Evolutionary conservation across 2,113 vertebrate species (phyloP).

Genomic region (Nannospalax galili): DNA sequence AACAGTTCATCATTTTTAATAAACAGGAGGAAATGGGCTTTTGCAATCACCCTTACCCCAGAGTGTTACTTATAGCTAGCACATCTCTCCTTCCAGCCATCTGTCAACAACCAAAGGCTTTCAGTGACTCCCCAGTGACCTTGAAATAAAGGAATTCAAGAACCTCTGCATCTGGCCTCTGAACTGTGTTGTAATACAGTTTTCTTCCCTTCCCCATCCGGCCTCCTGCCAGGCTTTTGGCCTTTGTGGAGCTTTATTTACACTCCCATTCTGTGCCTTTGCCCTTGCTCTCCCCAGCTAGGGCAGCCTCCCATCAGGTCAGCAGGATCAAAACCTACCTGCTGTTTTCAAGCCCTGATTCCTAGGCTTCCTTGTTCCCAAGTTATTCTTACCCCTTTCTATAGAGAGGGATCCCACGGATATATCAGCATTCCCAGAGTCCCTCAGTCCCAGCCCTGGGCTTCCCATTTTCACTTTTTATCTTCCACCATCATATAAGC

Average conservation of each 20-base stretch:
- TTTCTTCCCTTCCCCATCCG: not conserved
- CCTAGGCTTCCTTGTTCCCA: not conserved
- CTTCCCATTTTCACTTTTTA: not conserved
- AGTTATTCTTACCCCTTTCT: not conserved
- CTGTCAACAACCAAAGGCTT: too few species aligned
- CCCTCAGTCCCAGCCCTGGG: not conserved
- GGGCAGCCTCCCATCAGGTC: too few species aligned
- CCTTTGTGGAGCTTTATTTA: not conserved
- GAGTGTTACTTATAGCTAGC: too few species aligned
- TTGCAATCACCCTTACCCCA: not conserved
- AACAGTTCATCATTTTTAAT: constrained; percentile 57
- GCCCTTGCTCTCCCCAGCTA: not conserved
- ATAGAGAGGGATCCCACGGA: too few species aligned
- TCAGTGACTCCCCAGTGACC: too few species aligned
- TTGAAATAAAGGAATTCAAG: too few species aligned
- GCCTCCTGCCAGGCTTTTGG: too few species aligned
- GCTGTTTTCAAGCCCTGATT: too few species aligned
- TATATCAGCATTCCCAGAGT: too few species aligned
- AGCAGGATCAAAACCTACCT: not conserved
- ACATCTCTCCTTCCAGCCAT: too few species aligned
- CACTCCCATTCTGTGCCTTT: not conserved
- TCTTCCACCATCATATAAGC: not conserved
- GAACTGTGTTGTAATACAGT: not conserved
- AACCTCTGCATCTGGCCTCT: not conserved
- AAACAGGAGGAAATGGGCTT: constrained; percentile 64